A percentile compares a stretch with the other conserved stretches of the same genome.
These are phyloP conservation scores for Mastigias papua DNA, from an alignment of 30 jellyfish, hydroid and myxozoan genomes.

Conservation along the genomic window DNA sequence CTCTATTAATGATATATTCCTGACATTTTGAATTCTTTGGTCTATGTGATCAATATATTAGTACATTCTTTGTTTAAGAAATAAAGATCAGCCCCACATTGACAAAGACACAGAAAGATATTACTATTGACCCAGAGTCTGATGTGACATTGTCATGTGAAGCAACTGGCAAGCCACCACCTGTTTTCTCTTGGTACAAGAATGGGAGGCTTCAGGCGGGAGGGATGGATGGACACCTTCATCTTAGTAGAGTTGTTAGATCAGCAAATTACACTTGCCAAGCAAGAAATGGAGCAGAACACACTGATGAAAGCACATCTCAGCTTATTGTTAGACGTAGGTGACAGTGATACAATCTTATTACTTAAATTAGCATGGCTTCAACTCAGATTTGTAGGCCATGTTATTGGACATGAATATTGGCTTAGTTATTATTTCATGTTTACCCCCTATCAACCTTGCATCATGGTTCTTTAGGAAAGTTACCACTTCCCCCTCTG, in stretches of 20 bases:
- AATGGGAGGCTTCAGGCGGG: constrained; percentile 67
- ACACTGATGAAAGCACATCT: constrained; percentile 64
- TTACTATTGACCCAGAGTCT: constrained; percentile 68
- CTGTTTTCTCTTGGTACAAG: constrained; percentile 68
- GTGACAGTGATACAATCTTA: no score
- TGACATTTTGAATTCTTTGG: background rate
- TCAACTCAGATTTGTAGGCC: no score
- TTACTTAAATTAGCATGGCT: no score
- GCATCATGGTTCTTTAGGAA: no score
- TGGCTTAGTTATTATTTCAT: no score
- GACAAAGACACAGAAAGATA: constrained; percentile 49
- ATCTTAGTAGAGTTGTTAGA: constrained; percentile 14
- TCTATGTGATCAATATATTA: background rate
- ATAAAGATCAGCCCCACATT: constrained; percentile 74
- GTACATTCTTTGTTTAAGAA: background rate
- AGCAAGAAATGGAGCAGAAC: constrained; percentile 81
- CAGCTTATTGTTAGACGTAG: constrained; percentile 77
- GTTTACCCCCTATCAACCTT: no score
- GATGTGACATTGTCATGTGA: constrained; percentile 46
- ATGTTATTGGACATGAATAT: no score
- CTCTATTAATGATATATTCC: background rate
- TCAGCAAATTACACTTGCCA: constrained; percentile 71
- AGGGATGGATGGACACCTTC: constrained; percentile 59
- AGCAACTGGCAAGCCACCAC: constrained; percentile 82
- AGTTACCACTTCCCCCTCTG: no score